Conservation (phyloP, 1,140 invertebrate species). For the Drosophila albomicans region DNA sequence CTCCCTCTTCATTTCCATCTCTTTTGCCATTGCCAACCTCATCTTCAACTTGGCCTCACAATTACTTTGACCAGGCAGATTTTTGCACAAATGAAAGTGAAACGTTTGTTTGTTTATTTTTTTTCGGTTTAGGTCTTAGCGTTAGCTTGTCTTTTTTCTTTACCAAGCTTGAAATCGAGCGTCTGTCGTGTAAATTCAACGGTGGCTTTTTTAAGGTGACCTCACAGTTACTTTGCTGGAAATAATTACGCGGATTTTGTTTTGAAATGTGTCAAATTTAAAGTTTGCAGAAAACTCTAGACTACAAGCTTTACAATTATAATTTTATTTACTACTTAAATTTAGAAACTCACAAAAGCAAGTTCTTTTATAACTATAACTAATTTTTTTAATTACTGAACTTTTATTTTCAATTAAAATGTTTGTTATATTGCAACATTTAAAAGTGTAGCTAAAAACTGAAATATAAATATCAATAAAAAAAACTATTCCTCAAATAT, state of each 20-base stretch:
- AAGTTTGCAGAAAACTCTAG: not conserved
- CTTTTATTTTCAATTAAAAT: too few relatives aligned
- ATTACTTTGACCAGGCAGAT: conserved; percentile 45
- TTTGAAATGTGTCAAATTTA: not conserved
- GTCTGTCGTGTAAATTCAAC: conserved; percentile 57
- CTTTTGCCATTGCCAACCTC: conserved; percentile 32
- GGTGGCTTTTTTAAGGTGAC: conserved; percentile 34
- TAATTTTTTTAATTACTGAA: too few relatives aligned
- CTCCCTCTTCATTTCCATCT: conserved; percentile 21
- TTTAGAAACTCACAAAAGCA: too few relatives aligned
- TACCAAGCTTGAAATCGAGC: conserved; percentile 7
- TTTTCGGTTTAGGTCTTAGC: not conserved
- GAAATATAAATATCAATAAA: too few relatives aligned
- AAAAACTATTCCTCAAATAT: too few relatives aligned
- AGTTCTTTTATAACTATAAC: too few relatives aligned
- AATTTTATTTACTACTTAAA: not conserved
- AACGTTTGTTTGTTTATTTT: conserved; percentile 31
- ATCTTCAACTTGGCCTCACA: conserved; percentile 53
- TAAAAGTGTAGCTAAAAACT: too few relatives aligned
- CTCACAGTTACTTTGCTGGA: conserved; percentile 24
- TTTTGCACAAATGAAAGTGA: conserved; percentile 77
- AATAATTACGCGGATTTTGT: conserved; percentile 6
- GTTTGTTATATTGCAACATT: too few relatives aligned
- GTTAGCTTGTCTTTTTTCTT: conserved; percentile 12
- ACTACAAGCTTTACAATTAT: not conserved